A percentile compares a stretch with the other conserved stretches of the same genome.
Conservation (phyloP, 1,140 invertebrate genomes). For the Micrasema minimum region DNA sequence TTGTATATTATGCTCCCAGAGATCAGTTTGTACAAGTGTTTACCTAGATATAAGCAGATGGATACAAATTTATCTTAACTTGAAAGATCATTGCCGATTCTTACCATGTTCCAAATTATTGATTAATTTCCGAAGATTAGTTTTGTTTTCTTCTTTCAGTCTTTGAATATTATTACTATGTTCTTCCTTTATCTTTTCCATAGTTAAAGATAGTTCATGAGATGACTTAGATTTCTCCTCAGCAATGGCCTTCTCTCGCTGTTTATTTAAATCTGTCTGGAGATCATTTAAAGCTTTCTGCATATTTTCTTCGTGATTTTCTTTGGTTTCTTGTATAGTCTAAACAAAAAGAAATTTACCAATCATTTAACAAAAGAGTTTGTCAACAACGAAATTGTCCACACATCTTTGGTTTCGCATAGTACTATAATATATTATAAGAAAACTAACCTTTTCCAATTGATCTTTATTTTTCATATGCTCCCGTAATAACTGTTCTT, state of each 20-base stretch:
- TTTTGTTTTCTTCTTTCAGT: slow-evolving; percentile 56
- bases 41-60: too few relatives aligned
- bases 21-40: too few relatives aligned
- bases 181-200: slow-evolving; percentile 53
- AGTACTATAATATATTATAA: too few relatives aligned
- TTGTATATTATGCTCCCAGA: too few relatives aligned
- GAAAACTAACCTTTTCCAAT: slow-evolving; percentile 64
- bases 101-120: slow-evolving; percentile 60
- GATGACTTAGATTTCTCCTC: slow-evolving; percentile 60
- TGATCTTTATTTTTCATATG: slow-evolving; percentile 64
- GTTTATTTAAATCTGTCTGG: slow-evolving; percentile 58
- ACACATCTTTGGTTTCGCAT: too few relatives aligned
- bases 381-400: too few relatives aligned
- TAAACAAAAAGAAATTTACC: slow-evolving; percentile 51
- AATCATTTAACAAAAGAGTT: too few relatives aligned
- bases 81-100: neutral
- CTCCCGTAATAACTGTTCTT: slow-evolving; percentile 63
- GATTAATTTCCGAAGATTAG: slow-evolving; percentile 55
- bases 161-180: slow-evolving; percentile 61
- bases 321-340: slow-evolving; percentile 60
- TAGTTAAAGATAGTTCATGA: slow-evolving; percentile 60
- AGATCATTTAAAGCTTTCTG: slow-evolving; percentile 61
- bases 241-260: slow-evolving; percentile 60
- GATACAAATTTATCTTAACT: too few relatives aligned
- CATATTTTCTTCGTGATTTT: slow-evolving; percentile 60